Evolutionary conservation across 2,113 vertebrate species (phyloP).

Genomic region (Tetrao urogallus): DNA sequence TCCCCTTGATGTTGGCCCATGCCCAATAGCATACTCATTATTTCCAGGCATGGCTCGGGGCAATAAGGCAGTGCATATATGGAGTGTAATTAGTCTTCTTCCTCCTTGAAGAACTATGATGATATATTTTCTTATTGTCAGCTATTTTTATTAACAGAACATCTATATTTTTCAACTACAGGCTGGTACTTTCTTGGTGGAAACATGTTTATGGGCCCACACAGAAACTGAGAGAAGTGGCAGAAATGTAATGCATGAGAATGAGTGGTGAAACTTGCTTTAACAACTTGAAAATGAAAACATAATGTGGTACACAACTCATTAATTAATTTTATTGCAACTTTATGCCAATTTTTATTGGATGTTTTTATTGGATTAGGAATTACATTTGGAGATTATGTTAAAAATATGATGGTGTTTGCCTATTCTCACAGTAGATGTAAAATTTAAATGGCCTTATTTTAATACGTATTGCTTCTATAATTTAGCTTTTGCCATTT

Average conservation of each 20-base stretch:
- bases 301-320: constrained; percentile 10
- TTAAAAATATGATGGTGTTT: constrained; percentile 31
- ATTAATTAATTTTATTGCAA: constrained; percentile 57
- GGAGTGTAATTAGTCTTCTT: background rate
- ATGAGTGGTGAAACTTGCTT: constrained; percentile 30
- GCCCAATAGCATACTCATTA: background rate
- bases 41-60: background rate
- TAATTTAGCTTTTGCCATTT: constrained; percentile 45
- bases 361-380: constrained; percentile 48
- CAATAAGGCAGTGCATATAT: background rate
- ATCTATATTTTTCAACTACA: background rate
- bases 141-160: background rate
- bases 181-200: background rate
- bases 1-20: background rate
- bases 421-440: constrained; percentile 44
- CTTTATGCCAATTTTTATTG: constrained; percentile 48
- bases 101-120: background rate
- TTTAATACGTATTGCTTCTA: constrained; percentile 46
- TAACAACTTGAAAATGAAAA: constrained; percentile 59
- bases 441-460: constrained; percentile 53
- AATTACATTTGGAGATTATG: constrained; percentile 45
- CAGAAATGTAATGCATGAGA: constrained; percentile 11
- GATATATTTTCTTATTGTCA: background rate
- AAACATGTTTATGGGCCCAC: background rate
- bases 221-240: background rate